Conservation (phyloP, 1,140 invertebrate species). For the Tetraneura akinire region DNA sequence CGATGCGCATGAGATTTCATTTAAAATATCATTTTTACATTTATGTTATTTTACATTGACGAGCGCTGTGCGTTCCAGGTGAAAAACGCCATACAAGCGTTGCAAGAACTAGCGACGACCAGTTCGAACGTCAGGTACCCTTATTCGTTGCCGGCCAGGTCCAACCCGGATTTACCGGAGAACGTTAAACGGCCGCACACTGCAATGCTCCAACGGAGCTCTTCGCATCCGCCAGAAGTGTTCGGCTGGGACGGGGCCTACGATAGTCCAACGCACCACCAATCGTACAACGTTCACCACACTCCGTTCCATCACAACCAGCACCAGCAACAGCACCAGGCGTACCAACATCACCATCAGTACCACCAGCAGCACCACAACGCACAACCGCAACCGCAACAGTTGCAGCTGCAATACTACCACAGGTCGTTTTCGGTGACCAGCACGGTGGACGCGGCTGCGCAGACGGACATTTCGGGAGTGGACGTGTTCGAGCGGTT, state of each 20-base stretch:
- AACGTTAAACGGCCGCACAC: conserved; percentile 55
- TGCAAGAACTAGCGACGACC: conserved; percentile 75
- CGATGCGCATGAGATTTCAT: too few relatives aligned
- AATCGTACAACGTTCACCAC: neutral
- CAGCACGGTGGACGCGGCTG: conserved; percentile 19
- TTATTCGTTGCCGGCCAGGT: conserved; percentile 66
- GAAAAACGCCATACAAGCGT: conserved; percentile 76
- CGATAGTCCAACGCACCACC: conserved; percentile 10
- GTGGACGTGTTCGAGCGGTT: conserved; percentile 31
- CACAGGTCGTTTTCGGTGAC: neutral
- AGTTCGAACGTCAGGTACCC: conserved; percentile 58
- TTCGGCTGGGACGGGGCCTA: conserved; percentile 67
- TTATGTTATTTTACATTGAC: too few relatives aligned
- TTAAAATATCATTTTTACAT: too few relatives aligned
- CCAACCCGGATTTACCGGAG: conserved; percentile 67
- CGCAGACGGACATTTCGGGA: conserved; percentile 29
- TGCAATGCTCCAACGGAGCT: conserved; percentile 68
- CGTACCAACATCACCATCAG: neutral
- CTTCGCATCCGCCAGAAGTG: conserved; percentile 79
- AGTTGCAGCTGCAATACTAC: neutral
- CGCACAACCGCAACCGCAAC: neutral
- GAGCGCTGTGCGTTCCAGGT: conserved; percentile 62
- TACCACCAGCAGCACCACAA: neutral
- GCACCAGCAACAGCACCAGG: neutral
- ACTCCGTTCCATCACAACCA: neutral